Base-by-base conservation (phyloP, 1,140 invertebrate genomes). In the Lordiphosa clarofinis region DNA sequence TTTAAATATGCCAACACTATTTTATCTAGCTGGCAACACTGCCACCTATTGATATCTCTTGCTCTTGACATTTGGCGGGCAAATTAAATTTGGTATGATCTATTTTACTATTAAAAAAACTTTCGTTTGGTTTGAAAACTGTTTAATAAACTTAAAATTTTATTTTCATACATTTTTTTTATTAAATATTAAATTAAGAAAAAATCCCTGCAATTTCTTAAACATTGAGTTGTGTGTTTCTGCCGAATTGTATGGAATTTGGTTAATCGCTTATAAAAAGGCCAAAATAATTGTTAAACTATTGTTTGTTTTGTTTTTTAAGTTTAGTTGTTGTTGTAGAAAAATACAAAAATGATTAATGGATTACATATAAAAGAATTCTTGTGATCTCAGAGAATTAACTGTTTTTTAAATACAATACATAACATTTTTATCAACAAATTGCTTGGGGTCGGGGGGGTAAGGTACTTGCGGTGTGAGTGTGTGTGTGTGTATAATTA, bases 391-490 rank as follows among this genome's bases (percentile, higher is more conserved):
- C 54, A 56, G 38, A 71, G 69, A 78, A 84, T 82, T 86, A 82
- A 82, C 75, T 81, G 75, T 65, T 57, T 38, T 52, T 76, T 58
- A 73, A 72, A 73, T 67, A 75, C 56, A 74, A 69, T 65, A 76
- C 76, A 86, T 79, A 86, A 86, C 71, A 64, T 62, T 72, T 68
- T 61, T 68, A 63, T 78, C 63, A 88, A 84, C 74, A 87, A 82
- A 88, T 87, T 75, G 78, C 81, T 87, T 81, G 86, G 86, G 79
- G 81, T 88, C 43, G 67, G 53, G 56, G 63, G 86, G 74, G 59
- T 87, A 86, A 81, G 73, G 86, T 87, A 84, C 76, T 76, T 70
- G 73, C 59, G 64, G 64, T 67, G 73, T 73, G 65, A 62, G 55
- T 65, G 62, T 64, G 61, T 64, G 59, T 69, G 65, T 81, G 71